Evolutionary conservation across 2,113 vertebrate species (phyloP).

Genomic region (Leucopternis melanops): DNA sequence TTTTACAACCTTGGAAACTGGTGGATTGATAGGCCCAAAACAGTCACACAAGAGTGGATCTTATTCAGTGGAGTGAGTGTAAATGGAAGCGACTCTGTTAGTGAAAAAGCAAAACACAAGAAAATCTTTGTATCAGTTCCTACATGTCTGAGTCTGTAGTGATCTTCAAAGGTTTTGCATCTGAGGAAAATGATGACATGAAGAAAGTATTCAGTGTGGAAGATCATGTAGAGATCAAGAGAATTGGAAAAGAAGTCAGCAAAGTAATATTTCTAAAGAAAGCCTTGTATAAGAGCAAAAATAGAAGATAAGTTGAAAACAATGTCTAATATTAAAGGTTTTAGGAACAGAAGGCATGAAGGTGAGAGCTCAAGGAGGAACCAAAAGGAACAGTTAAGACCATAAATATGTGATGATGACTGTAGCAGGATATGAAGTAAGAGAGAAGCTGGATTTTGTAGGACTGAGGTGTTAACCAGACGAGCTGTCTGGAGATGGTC

Average conservation of each 20-base stretch:
- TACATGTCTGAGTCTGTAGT: neutral
- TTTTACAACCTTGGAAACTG: neutral
- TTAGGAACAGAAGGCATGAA: neutral
- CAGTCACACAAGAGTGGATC: neutral
- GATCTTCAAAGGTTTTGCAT: slow-evolving; percentile 28
- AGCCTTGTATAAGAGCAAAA: neutral
- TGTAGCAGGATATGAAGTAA: neutral
- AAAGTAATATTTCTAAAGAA: slow-evolving; percentile 21
- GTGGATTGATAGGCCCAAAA: neutral
- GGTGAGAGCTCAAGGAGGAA: neutral
- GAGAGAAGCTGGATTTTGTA: neutral
- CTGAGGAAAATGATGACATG: neutral
- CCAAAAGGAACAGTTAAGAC: neutral
- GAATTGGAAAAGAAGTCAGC: slow-evolving; percentile 26
- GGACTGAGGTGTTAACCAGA: too few relatives aligned
- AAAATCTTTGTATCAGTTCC: neutral
- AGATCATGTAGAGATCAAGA: slow-evolving; percentile 26
- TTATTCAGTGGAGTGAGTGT: too few relatives aligned
- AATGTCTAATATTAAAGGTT: neutral
- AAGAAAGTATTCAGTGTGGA: too few relatives aligned
- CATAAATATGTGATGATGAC: slow-evolving; percentile 19
- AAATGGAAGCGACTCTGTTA: neutral
- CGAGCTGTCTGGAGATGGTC: too few relatives aligned
- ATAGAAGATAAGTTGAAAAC: neutral
- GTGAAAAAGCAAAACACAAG: neutral